These are phyloP conservation scores for Koerneria pararmatus DNA, from an alignment of 2,888 invertebrate species.

Conservation along the genomic window DNA sequence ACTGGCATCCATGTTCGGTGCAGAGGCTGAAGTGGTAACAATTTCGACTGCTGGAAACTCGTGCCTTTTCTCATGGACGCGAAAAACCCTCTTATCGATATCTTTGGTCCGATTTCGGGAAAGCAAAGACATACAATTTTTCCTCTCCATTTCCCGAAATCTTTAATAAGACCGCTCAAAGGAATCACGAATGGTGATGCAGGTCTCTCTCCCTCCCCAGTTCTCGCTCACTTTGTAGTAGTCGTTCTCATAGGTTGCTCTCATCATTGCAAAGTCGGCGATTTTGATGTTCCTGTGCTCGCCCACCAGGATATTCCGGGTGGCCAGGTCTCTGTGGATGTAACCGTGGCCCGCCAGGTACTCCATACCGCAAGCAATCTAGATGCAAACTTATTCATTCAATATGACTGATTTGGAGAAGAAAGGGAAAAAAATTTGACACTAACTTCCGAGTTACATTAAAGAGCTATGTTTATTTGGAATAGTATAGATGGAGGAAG, in stretches of 20 bases:
- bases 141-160: background rate
- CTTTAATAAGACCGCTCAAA: background rate
- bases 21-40: background rate
- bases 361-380: conserved; percentile 74
- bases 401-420: conserved; percentile 68
- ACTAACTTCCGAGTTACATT: too few relatives aligned
- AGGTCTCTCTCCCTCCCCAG: too few relatives aligned
- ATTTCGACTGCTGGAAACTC: background rate
- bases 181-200: background rate
- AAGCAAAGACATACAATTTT: too few relatives aligned
- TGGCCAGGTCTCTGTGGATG: conserved; percentile 91
- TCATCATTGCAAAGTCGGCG: conserved; percentile 88
- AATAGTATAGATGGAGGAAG: too few relatives aligned
- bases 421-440: too few relatives aligned
- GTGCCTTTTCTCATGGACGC: background rate
- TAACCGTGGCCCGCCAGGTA: conserved; percentile 77
- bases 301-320: conserved; percentile 90
- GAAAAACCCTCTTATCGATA: too few relatives aligned
- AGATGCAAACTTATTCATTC: conserved; percentile 58
- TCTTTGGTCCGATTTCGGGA: too few relatives aligned
- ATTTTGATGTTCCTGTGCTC: conserved; percentile 74
- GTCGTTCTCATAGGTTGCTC: conserved; percentile 82
- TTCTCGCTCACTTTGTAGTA: conserved; percentile 80
- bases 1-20: conserved; percentile 67
- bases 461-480: too few relatives aligned